These are phyloP conservation scores for Eulemur coronatus DNA, from an alignment of 2,797 vertebrate genomes.

Conservation along the genomic window DNA sequence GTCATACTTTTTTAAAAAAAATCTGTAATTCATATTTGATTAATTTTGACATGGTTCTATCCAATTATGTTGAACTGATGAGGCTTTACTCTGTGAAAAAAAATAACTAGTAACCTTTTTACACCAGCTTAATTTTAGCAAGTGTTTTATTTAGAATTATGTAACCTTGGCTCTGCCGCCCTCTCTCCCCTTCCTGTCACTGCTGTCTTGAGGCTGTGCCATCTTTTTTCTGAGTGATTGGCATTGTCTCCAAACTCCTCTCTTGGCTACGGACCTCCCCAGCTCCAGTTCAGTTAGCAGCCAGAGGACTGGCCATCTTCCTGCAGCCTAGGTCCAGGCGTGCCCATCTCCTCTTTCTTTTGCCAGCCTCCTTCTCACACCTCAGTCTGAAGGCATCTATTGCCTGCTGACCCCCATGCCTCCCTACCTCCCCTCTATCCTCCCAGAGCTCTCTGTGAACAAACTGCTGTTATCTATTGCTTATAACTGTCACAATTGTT, in stretches of 20 bases:
- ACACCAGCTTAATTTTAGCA: slow-evolving; percentile 64
- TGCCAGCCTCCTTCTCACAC: background rate
- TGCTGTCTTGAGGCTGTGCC: background rate
- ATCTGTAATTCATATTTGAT: slow-evolving; percentile 66
- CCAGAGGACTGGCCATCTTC: background rate
- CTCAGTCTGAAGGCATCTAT: background rate
- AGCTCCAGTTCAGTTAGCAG: background rate
- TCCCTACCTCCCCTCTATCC: background rate
- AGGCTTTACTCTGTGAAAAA: slow-evolving; percentile 48
- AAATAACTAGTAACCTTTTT: slow-evolving; percentile 53
- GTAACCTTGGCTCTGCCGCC: slow-evolving; percentile 40
- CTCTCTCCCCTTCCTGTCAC: background rate
- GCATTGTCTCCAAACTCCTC: background rate
- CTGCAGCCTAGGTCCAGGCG: background rate
- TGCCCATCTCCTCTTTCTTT: background rate
- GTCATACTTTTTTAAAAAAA: slow-evolving; percentile 53
- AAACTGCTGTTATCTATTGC: background rate
- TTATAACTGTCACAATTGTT: background rate
- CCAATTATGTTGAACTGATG: slow-evolving; percentile 60
- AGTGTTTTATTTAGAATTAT: slow-evolving; percentile 49
- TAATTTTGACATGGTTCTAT: slow-evolving; percentile 69
- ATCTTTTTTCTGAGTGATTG: background rate
- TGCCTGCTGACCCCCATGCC: background rate
- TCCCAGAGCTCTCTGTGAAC: background rate
- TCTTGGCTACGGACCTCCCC: background rate